Conservation (phyloP, 2,113 vertebrate species). For the Poeciliopsis retropinna region DNA sequence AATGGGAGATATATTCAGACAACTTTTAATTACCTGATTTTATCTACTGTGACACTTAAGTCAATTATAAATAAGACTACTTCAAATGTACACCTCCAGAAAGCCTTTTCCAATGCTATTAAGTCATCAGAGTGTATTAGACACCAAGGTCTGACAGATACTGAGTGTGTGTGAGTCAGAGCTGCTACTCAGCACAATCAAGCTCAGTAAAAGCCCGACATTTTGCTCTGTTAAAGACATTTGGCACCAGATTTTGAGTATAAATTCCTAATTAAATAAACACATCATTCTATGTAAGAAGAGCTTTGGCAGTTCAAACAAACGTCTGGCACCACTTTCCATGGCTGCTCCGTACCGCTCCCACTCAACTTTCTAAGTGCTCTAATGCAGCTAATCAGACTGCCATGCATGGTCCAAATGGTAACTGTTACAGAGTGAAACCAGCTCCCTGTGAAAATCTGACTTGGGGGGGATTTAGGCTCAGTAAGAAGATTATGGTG, state of each 20-base stretch:
- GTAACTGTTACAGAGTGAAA: conserved; percentile 87
- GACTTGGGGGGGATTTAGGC: conserved; percentile 78
- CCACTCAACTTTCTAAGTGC: conserved; percentile 69
- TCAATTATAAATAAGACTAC: background rate
- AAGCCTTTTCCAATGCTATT: conserved; percentile 5
- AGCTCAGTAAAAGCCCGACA: conserved; percentile 14
- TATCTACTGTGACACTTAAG: background rate
- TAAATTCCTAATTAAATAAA: conserved; percentile 54
- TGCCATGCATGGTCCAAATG: conserved; percentile 70
- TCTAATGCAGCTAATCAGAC: conserved; percentile 75
- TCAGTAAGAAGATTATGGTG: conserved; percentile 84
- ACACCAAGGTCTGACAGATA: conserved; percentile 2
- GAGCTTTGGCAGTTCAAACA: conserved; percentile 16
- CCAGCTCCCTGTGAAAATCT: conserved; percentile 80
- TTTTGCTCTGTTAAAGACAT: conserved; percentile 17
- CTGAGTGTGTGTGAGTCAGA: background rate
- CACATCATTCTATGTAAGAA: conserved; percentile 40
- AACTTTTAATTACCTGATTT: background rate
- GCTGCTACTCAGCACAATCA: conserved; percentile 19
- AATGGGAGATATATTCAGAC: background rate
- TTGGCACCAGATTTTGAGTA: conserved; percentile 30
- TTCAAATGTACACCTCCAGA: background rate
- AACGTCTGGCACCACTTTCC: conserved; percentile 50
- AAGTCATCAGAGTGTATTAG: conserved; percentile 15
- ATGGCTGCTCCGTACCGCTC: conserved; percentile 37